phyloP scores from a whole-genome alignment of 1,140 invertebrate genomes.

The Drosophila mojavensis region DNA sequence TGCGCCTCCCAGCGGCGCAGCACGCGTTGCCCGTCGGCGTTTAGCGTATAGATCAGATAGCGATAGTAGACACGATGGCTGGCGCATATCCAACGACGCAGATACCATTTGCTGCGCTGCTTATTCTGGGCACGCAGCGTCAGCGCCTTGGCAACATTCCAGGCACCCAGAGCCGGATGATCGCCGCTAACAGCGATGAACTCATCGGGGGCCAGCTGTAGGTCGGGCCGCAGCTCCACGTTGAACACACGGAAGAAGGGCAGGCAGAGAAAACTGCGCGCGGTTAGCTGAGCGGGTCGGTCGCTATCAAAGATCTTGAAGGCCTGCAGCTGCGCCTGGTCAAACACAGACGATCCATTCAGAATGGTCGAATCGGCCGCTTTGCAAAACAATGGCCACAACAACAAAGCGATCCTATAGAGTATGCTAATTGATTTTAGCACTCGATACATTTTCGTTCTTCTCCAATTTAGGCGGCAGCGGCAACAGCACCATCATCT shows the following conservation, averaged over 20 bases:
- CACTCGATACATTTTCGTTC: constrained; percentile 76
- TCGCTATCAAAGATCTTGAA: constrained; percentile 66
- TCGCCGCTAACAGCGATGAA: constrained; percentile 84
- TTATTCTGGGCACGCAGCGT: constrained; percentile 62
- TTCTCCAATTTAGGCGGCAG: constrained; percentile 49
- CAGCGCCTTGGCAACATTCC: constrained; percentile 83
- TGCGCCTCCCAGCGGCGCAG: constrained; percentile 94
- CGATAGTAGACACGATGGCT: constrained; percentile 89
- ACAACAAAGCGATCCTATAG: constrained; percentile 42
- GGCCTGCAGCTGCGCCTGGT: constrained; percentile 53
- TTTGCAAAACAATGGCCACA: constrained; percentile 34
- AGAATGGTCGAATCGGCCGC: constrained; percentile 11
- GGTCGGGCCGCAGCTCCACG: constrained; percentile 50
- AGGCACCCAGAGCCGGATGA: constrained; percentile 81
- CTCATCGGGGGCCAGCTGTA: constrained; percentile 69
- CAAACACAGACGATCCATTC: constrained; percentile 64
- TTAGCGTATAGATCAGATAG: constrained; percentile 89
- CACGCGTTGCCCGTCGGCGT: constrained; percentile 86
- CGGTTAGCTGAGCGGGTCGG: constrained; percentile 40
- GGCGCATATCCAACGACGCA: constrained; percentile 85
- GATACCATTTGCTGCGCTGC: constrained; percentile 57
- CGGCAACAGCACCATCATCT: constrained; percentile 58
- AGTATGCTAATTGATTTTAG: constrained; percentile 82
- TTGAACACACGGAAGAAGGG: constrained; percentile 73
- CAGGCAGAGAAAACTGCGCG: constrained; percentile 73